Base-by-base conservation (phyloP, 2,113 vertebrate species). In the Nicator chloris region DNA sequence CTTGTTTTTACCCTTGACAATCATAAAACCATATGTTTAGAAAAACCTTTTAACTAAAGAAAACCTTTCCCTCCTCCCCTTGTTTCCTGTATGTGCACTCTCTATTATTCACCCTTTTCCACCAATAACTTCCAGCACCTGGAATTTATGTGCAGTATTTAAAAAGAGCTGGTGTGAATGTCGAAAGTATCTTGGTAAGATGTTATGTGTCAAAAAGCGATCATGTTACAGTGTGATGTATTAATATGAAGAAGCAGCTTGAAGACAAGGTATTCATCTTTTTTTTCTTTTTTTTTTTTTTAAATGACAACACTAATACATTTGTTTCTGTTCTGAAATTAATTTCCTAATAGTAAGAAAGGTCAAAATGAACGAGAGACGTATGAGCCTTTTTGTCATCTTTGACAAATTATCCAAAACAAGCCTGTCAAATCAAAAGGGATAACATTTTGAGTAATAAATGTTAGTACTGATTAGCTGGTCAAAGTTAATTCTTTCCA, bases 281-380 rank as follows among this genome's bases (percentile, higher is more conserved):
- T 98, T 19, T 8, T 7, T 6, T 37, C 49, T 51, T 42, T 35
- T 64, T 24, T 47, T 64, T 91, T 81, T 72, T 80, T 72, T 93
- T 96, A 84, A 93, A 96, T 98, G 98, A 99, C 99, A 99, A 98
- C 97, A 98, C 96, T 98, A 99, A 99, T 99, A 98, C 98, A 98
- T 99, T 99, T 99, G 98, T 99, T 99, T 99, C 98, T 98, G 98
- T 98, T 97, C 93, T 98, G 98, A 99, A 99, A 99, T 99, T 99
- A 98, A 99, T 99, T 99, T 98, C 98, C 98, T 98, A 98, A 99
- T 99, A 99, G 98, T 98, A 98, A 99, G 98, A 99, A 99, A 99
- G 99, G 99, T 99, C 99, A 98, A 98, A 98, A 98, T 98, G 98
- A 99, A 98, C 71, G 98, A 98, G 97, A 98, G 98, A 96, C 98